Conservation (phyloP, 2,888 invertebrate genomes). For the Colostygia pectinataria region DNA sequence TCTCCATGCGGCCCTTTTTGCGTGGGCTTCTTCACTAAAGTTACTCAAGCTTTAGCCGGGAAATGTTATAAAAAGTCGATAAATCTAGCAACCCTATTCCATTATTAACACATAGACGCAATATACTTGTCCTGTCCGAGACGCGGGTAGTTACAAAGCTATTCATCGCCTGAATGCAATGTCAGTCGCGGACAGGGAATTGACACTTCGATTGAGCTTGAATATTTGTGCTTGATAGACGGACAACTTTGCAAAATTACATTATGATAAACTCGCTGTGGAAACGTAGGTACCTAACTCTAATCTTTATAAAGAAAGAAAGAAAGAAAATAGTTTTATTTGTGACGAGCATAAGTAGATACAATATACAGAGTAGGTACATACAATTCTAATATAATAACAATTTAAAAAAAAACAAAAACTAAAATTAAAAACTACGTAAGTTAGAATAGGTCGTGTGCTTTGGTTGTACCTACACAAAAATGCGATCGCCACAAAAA, state of each 20-base stretch:
- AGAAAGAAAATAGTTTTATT: no score
- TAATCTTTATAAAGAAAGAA: neutral
- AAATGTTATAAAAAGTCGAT: neutral
- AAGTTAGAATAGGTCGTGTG: no score
- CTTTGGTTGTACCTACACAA: no score
- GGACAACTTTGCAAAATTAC: conserved; percentile 28
- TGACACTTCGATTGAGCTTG: conserved; percentile 47
- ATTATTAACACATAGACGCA: conserved; percentile 55
- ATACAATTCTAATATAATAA: no score
- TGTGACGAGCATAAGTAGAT: no score
- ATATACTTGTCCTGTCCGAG: conserved; percentile 52
- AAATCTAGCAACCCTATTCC: conserved; percentile 20
- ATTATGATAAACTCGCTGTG: neutral
- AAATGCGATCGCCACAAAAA: no score
- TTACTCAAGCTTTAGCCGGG: conserved; percentile 13
- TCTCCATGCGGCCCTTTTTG: no score
- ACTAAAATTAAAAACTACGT: no score
- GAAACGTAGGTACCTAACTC: no score
- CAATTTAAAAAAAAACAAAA: no score
- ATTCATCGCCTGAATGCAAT: conserved; percentile 66
- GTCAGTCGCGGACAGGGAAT: conserved; percentile 48
- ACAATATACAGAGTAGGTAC: no score
- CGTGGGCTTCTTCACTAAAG: no score
- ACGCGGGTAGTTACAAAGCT: conserved; percentile 54
- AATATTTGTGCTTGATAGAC: conserved; percentile 33